A percentile compares a stretch with the other conserved stretches of the same genome.
These are phyloP conservation scores for Lanistes nyassanus DNA, from an alignment of 1,140 invertebrate genomes.

Conservation along the genomic window DNA sequence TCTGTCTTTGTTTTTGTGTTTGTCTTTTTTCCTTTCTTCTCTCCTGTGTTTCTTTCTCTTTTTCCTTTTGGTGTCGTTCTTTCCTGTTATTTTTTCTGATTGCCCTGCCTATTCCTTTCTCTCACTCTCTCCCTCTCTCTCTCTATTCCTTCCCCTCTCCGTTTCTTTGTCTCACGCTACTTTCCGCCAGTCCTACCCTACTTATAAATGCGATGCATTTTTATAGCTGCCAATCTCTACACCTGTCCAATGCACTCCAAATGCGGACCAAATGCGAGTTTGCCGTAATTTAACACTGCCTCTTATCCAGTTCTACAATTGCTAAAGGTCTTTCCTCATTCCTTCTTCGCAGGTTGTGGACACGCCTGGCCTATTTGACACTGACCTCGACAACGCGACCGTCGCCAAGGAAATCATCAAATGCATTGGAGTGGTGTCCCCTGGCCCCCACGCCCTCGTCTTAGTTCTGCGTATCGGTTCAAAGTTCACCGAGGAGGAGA, in stretches of 20 bases:
- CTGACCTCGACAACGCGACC: conserved; percentile 23
- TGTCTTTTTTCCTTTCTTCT: too few relatives aligned
- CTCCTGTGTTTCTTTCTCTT: too few relatives aligned
- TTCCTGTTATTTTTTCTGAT: background rate
- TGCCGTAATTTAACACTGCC: background rate
- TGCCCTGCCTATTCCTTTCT: background rate
- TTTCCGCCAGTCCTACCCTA: background rate
- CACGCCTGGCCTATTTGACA: conserved; percentile 40
- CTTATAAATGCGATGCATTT: background rate
- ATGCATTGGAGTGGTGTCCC: conserved; percentile 33
- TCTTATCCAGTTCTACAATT: background rate
- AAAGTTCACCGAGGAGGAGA: conserved; percentile 26
- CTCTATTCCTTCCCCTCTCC: background rate
- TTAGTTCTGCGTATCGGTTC: conserved; percentile 6
- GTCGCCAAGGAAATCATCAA: conserved; percentile 34
- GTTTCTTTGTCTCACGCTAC: background rate
- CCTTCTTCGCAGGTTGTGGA: conserved; percentile 27
- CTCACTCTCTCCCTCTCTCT: too few relatives aligned
- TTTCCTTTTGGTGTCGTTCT: too few relatives aligned
- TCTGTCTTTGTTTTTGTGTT: too few relatives aligned
- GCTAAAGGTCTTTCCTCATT: background rate
- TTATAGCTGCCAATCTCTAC: background rate
- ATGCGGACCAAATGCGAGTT: background rate
- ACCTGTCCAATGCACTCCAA: background rate
- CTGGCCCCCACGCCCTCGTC: conserved; percentile 36